phyloP scores from a whole-genome alignment of 2,888 invertebrate species.

The Drosophila siamana region DNA sequence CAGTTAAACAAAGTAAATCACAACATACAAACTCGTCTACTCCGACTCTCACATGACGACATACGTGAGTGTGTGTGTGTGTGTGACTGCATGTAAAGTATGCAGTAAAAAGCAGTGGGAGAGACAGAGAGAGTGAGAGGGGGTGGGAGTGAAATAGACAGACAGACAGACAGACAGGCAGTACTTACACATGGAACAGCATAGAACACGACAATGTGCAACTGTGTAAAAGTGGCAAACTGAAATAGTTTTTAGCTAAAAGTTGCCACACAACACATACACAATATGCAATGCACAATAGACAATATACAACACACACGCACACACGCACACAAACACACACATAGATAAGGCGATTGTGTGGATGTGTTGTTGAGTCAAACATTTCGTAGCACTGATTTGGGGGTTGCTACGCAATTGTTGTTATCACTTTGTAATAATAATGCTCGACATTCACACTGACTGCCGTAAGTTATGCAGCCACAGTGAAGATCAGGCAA shows the following conservation, averaged over 20 bases:
- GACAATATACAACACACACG: not conserved
- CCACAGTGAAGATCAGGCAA: slow-evolving; percentile 1
- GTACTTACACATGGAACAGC: slow-evolving; percentile 12
- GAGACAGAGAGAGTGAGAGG: not conserved
- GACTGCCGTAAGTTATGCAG: slow-evolving; percentile 4
- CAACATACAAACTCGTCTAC: not conserved
- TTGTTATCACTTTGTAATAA: slow-evolving; percentile 5
- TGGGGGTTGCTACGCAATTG: slow-evolving; percentile 1
- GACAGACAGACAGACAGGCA: slow-evolving; percentile 30
- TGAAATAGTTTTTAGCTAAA: slow-evolving; percentile 49
- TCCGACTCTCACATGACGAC: not conserved
- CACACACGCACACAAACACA: not conserved
- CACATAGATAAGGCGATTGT: slow-evolving; percentile 23
- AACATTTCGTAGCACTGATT: slow-evolving; percentile 15
- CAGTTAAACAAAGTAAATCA: not conserved
- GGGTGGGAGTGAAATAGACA: slow-evolving; percentile 20
- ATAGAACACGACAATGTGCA: slow-evolving; percentile 35
- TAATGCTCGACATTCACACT: slow-evolving; percentile 4
- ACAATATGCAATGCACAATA: slow-evolving; percentile 1
- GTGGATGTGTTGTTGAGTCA: slow-evolving; percentile 14
- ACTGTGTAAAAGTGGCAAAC: slow-evolving; percentile 35
- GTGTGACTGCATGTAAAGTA: not conserved
- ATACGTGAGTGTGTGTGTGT: slow-evolving; percentile 5
- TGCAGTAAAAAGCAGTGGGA: slow-evolving; percentile 9
- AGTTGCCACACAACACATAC: slow-evolving; percentile 37